Conservation (phyloP, 2,888 invertebrate genomes). For the Augiades crinisus region DNA sequence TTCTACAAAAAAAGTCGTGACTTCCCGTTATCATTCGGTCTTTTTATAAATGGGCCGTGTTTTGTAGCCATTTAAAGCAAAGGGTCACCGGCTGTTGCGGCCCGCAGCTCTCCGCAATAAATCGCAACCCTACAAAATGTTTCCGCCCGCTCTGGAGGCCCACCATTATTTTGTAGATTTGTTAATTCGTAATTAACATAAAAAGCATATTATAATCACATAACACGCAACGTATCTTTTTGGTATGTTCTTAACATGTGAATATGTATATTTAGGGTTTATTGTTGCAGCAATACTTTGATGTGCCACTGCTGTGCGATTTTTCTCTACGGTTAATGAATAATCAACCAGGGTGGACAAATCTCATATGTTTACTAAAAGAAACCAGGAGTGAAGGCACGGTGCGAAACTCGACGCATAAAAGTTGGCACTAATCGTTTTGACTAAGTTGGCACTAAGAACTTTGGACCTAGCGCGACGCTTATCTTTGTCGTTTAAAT, state of each 20-base stretch:
- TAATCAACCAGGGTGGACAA: no score
- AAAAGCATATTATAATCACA: conserved; percentile 26
- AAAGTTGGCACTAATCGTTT: no score
- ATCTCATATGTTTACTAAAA: no score
- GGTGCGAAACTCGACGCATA: no score
- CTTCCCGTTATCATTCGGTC: conserved; percentile 56
- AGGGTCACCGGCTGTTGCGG: conserved; percentile 64
- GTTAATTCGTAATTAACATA: conserved; percentile 36
- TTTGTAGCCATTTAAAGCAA: conserved; percentile 79
- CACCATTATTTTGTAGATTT: conserved; percentile 36
- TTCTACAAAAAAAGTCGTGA: conserved; percentile 36
- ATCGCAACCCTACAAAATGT: conserved; percentile 74
- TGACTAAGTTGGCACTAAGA: no score
- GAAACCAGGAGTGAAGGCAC: no score
- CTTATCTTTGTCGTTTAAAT: no score
- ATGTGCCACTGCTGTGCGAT: no score
- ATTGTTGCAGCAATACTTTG: no score
- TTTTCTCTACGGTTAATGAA: no score
- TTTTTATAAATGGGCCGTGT: conserved; percentile 69
- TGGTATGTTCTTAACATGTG: neutral
- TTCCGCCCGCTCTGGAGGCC: conserved; percentile 54
- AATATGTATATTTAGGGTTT: neutral
- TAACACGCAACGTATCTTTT: conserved; percentile 11
- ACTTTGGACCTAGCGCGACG: no score
- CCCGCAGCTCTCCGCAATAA: conserved; percentile 62